Percentiles rank a stretch among this genome's conserved stretches.
These are phyloP conservation scores for Zingel zingel DNA, from an alignment of 2,113 vertebrate genomes.

Conservation along the genomic window DNA sequence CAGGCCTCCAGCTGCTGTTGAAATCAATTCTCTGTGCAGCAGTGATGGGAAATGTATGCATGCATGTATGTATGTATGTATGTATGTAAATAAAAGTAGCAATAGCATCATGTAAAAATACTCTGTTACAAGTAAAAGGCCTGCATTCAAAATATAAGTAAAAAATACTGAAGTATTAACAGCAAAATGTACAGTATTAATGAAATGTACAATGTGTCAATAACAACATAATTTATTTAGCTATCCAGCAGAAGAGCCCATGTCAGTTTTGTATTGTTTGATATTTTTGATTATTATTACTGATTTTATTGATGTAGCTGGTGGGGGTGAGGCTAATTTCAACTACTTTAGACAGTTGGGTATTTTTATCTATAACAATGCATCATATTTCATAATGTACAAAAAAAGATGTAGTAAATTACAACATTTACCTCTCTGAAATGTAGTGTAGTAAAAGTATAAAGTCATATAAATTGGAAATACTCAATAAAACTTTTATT, in stretches of 20 bases:
- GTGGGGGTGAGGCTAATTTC: not conserved
- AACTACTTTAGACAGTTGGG: not conserved
- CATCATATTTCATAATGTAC: constrained; percentile 1
- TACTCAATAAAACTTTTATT: not conserved
- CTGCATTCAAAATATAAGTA: not conserved
- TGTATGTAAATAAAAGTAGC: not conserved
- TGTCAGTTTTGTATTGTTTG: not conserved
- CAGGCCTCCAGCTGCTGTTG: constrained; percentile 1
- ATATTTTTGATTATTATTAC: not conserved
- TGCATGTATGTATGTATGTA: too few relatives aligned
- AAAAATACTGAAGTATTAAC: not conserved
- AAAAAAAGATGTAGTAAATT: too few relatives aligned
- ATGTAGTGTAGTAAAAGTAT: not conserved
- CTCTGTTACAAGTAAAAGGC: too few relatives aligned
- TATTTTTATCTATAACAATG: not conserved
- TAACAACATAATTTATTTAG: not conserved
- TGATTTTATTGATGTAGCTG: not conserved
- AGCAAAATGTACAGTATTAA: not conserved
- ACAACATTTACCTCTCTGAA: too few relatives aligned
- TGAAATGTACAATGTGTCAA: not conserved
- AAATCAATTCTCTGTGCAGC: not conserved
- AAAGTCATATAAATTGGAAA: not conserved
- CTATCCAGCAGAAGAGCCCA: not conserved
- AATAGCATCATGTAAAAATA: not conserved
- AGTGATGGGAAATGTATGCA: not conserved